These are phyloP conservation scores for Brachyrhaphis roseni DNA, from an alignment of 2,797 vertebrate genomes.

Conservation along the genomic window DNA sequence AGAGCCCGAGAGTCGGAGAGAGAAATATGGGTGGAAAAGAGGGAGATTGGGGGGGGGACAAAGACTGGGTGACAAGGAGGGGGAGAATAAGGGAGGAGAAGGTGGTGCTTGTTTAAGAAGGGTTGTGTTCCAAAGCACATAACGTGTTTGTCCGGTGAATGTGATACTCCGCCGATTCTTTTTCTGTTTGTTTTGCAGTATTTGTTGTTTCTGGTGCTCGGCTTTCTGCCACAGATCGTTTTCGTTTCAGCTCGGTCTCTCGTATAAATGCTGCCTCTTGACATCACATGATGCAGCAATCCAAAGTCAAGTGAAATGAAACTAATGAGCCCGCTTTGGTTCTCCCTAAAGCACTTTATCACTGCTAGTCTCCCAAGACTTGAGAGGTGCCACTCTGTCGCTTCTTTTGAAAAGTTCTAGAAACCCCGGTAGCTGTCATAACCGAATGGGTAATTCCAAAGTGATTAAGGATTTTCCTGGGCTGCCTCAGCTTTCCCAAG, in stretches of 20 bases:
- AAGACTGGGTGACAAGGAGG: slow-evolving; percentile 49
- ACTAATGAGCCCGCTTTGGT: slow-evolving; percentile 30
- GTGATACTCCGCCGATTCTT: slow-evolving; percentile 2
- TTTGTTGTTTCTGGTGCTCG: not conserved
- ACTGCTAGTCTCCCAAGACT: slow-evolving; percentile 30
- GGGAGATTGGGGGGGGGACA: slow-evolving; percentile 53
- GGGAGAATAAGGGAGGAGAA: slow-evolving; percentile 51
- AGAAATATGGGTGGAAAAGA: slow-evolving; percentile 74
- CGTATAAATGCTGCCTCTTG: slow-evolving; percentile 36
- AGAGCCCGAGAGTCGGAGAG: slow-evolving; percentile 78
- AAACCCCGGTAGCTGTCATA: slow-evolving; percentile 67
- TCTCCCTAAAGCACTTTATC: slow-evolving; percentile 24
- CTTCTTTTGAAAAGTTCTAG: slow-evolving; percentile 54
- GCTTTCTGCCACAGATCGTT: not conserved
- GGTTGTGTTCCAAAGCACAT: slow-evolving; percentile 21
- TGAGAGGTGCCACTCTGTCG: slow-evolving; percentile 70
- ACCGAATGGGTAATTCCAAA: slow-evolving; percentile 76
- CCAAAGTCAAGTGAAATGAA: slow-evolving; percentile 10
- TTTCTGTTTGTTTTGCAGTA: slow-evolving; percentile 2
- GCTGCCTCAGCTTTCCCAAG: slow-evolving; percentile 78
- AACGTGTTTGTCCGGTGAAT: slow-evolving; percentile 24
- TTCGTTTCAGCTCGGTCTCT: not conserved
- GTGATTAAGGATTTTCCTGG: slow-evolving; percentile 76
- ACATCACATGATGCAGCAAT: slow-evolving; percentile 16
- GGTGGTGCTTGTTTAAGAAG: slow-evolving; percentile 68